Conservation (phyloP, 2,797 vertebrate species). For the Sebastes cheni region DNA sequence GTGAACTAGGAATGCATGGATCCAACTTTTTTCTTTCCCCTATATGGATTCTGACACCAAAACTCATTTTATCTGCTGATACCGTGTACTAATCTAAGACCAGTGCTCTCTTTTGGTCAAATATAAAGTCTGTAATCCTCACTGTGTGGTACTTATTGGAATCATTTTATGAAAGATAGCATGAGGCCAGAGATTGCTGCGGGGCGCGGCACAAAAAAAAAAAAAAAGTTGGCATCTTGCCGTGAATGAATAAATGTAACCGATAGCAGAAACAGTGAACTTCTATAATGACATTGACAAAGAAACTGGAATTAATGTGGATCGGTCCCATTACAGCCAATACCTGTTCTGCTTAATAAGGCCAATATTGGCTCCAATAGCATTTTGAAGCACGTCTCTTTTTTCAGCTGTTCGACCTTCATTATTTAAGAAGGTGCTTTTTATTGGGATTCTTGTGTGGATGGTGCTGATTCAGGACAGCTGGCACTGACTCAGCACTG, state of each 20-base stretch:
- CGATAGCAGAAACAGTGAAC: not conserved
- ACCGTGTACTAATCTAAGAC: not conserved
- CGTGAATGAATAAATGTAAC: not conserved
- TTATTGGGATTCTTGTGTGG: not conserved
- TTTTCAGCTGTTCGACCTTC: slow-evolving; percentile 6
- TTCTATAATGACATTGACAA: not conserved
- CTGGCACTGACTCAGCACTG: not conserved
- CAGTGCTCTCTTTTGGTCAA: no score
- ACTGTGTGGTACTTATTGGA: not conserved
- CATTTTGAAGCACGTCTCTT: not conserved
- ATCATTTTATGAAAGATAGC: not conserved
- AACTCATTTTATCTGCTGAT: not conserved
- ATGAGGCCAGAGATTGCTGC: not conserved
- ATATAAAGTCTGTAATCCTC: not conserved
- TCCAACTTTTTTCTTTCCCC: not conserved
- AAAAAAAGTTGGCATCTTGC: not conserved
- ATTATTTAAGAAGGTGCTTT: not conserved
- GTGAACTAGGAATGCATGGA: not conserved
- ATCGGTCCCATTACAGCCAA: not conserved
- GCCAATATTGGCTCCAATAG: not conserved
- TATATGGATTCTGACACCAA: not conserved
- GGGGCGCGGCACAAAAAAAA: not conserved
- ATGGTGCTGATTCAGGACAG: not conserved
- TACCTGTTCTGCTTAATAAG: not conserved
- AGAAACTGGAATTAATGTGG: not conserved